Evolutionary conservation across 35 echinoderm and acorn worm genomes (phyloP).

Genomic region (Apostichopus parvimensis): DNA sequence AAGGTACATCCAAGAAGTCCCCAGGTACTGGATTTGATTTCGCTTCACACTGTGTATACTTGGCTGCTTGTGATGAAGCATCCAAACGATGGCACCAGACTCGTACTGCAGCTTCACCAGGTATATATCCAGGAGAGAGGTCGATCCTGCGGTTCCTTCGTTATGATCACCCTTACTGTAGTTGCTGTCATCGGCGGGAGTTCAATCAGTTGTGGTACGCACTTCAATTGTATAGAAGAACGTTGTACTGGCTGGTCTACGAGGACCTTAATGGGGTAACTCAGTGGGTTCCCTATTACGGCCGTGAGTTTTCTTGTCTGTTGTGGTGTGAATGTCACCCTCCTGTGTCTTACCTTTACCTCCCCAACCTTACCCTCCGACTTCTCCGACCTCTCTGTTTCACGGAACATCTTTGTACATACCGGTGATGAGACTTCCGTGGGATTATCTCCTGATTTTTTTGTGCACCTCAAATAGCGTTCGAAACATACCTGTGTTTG

Average conservation of each 20-base stretch:
- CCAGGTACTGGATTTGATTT: not conserved
- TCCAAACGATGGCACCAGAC: not conserved
- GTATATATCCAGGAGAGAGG: not conserved
- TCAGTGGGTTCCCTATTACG: not conserved
- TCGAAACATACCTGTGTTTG: too few relatives aligned
- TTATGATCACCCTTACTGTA: not conserved
- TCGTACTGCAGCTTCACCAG: not conserved
- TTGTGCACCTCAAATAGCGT: too few relatives aligned
- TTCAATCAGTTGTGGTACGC: not conserved
- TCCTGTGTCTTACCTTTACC: too few relatives aligned
- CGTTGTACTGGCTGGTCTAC: not conserved
- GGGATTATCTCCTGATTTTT: too few relatives aligned
- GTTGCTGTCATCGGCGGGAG: not conserved
- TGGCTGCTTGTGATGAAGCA: not conserved
- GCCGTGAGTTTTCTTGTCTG: too few relatives aligned
- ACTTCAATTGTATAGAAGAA: not conserved
- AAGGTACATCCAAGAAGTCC: not conserved
- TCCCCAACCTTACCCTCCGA: too few relatives aligned
- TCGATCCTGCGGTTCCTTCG: not conserved
- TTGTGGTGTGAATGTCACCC: too few relatives aligned
- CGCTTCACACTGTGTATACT: not conserved
- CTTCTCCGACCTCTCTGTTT: too few relatives aligned
- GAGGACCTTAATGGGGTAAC: conserved; percentile 20
- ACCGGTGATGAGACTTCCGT: too few relatives aligned
- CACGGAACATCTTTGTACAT: too few relatives aligned